Conservation (phyloP, 2,113 vertebrate genomes). For the cat (Felis catus) region F.catus_Fca126_mat1.0 CM031417.1:132741501-132742000, state of each 20-base stretch:
- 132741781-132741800: neutral
- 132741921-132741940: conserved; percentile 11
- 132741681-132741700: too few relatives aligned
- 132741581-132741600: too few relatives aligned
- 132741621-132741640: too few relatives aligned
- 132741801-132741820: neutral
- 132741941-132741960: conserved; percentile 50
- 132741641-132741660: too few relatives aligned
- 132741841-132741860: neutral
- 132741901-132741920: neutral
- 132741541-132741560: too few relatives aligned
- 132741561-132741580: too few relatives aligned
- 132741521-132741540: neutral
- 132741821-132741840: neutral
- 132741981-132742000: conserved; percentile 64
- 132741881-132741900: neutral
- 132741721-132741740: too few relatives aligned
- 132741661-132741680: too few relatives aligned
- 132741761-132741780: neutral
- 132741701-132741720: too few relatives aligned
- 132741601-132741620: too few relatives aligned
- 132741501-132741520: neutral
- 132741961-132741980: conserved; percentile 51
- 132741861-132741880: neutral
- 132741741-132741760: too few relatives aligned